Evolutionary conservation across 2,888 invertebrate genomes (phyloP), one percentile per base, ranked within the genome.

Genomic region (Acheta domesticus): DNA sequence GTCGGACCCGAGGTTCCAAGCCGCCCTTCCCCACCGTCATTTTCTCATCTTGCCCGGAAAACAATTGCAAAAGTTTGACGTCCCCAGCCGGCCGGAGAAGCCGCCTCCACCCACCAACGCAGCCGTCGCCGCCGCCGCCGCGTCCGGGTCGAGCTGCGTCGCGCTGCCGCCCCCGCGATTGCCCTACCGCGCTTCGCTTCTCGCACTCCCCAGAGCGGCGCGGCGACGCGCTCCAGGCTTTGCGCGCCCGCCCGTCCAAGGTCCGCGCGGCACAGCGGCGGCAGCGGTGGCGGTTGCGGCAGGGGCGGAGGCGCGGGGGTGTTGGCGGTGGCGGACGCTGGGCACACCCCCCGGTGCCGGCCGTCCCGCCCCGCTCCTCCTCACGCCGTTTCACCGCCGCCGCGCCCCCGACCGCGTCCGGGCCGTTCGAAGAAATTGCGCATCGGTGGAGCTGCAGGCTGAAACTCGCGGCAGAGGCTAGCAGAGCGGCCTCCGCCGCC

Each of bases 1-100:
- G 62, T 62, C 16, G 16, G 62, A n/a, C 62, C n/a, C 62, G 62
- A 62, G 62, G 62, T 62, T 62, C 62, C 62, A 62, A 62, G 62
- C 62, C 62, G 62, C 62, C 62, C 62, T 62, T 62, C 62, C 62
- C 62, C 62, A 62, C 62, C 62, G 62, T 62, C 62, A 62, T 62
- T 62, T 62, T 62, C 62, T 62, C 62, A 62, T 62, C 62, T 62
- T 62, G 62, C 62, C 62, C 62, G 62, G 62, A 62, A 62, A 62
- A 62, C 62, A 62, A 62, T 62, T 62, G 62, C 62, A 62, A 62
- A 62, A 62, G 62, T 62, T 62, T 62, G 62, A 62, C 62, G 62
- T 62, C n/a, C 62, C 62, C 62, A 62, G 62, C 62, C 62, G 62
- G 62, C 16, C 14, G 62, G 62, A 62, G 62, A n/a, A 62, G n/a